Percentiles rank a stretch among this genome's conserved stretches.
phyloP scores from a whole-genome alignment of 30 jellyfish, hydroid and myxozoan species.

The Hydractinia echinata region DNA sequence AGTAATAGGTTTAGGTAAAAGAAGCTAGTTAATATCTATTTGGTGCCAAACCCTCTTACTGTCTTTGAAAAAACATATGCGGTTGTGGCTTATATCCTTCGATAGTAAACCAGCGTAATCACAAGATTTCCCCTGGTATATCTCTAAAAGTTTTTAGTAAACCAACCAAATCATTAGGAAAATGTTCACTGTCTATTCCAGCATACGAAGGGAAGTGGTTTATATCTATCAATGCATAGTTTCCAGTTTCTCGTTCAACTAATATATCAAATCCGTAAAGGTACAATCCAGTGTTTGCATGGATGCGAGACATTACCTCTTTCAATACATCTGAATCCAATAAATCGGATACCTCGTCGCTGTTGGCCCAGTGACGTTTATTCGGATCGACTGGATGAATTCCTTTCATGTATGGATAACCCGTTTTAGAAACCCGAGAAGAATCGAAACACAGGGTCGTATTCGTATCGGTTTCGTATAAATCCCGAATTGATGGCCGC shows the following conservation, averaged over 20 bases:
- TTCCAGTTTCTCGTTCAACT: conserved; percentile 52
- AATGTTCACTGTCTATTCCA: conserved; percentile 55
- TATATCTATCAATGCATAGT: conserved; percentile 79
- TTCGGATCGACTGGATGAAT: conserved; percentile 33
- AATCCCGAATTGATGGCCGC: conserved; percentile 78
- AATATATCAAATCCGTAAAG: conserved; percentile 81
- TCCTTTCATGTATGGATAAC: conserved; percentile 23
- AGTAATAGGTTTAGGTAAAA: no score
- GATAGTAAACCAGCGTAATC: no score
- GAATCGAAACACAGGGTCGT: conserved; percentile 28
- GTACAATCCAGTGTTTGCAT: conserved; percentile 29
- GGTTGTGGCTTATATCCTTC: no score
- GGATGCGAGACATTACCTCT: conserved; percentile 53
- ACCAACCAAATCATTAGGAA: conserved; percentile 54
- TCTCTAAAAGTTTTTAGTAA: conserved; percentile 14
- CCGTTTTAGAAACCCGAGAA: conserved; percentile 26
- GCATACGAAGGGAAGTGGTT: conserved; percentile 91
- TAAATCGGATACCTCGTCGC: conserved; percentile 17
- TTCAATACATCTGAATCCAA: conserved; percentile 53
- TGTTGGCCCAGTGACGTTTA: conserved; percentile 18
- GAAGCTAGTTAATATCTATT: no score
- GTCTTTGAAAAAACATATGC: no score
- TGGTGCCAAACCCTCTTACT: no score
- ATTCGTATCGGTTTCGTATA: neutral
- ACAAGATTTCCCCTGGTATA: no score